These are phyloP conservation scores for Leptinotarsa peninsularis DNA, from an alignment of 2,888 invertebrate genomes.

Conservation along the genomic window DNA sequence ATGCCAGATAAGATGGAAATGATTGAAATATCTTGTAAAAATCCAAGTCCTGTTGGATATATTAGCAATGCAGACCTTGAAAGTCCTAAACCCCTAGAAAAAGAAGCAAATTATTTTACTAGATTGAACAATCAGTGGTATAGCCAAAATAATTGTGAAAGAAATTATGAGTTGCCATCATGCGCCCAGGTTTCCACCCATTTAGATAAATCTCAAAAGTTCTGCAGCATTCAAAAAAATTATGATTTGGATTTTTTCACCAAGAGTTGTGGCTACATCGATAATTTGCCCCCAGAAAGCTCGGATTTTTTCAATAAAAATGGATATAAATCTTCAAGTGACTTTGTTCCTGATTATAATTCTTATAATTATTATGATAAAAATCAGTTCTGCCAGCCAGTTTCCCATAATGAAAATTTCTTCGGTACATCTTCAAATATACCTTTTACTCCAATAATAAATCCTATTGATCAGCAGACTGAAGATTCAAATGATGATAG, in stretches of 20 bases:
- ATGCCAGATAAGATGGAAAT: slow-evolving; percentile 59
- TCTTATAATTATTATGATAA: slow-evolving; percentile 43
- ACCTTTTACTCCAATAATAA: slow-evolving; percentile 41
- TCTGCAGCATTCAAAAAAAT: slow-evolving; percentile 55
- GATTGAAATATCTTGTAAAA: slow-evolving; percentile 60
- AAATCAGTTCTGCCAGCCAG: slow-evolving; percentile 31
- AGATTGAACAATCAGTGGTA: slow-evolving; percentile 53
- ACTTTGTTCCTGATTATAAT: slow-evolving; percentile 36
- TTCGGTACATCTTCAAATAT: slow-evolving; percentile 30
- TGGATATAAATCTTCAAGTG: slow-evolving; percentile 31
- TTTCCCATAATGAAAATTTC: slow-evolving; percentile 33
- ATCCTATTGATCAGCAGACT: slow-evolving; percentile 53
- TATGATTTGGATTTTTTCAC: slow-evolving; percentile 41
- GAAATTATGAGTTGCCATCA: slow-evolving; percentile 58
- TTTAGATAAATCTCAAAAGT: slow-evolving; percentile 51
- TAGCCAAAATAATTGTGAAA: slow-evolving; percentile 53
- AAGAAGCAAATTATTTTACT: slow-evolving; percentile 49
- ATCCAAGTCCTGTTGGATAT: slow-evolving; percentile 61
- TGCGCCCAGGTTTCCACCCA: slow-evolving; percentile 57
- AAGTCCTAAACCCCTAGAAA: slow-evolving; percentile 54
- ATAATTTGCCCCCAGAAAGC: slow-evolving; percentile 36
- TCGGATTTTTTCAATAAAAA: slow-evolving; percentile 32
- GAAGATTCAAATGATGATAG: slow-evolving; percentile 62
- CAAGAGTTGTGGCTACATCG: slow-evolving; percentile 46
- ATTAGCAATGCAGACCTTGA: slow-evolving; percentile 59